Conservation (phyloP, 2,797 vertebrate genomes). For the Sebastes steindachneri region DNA sequence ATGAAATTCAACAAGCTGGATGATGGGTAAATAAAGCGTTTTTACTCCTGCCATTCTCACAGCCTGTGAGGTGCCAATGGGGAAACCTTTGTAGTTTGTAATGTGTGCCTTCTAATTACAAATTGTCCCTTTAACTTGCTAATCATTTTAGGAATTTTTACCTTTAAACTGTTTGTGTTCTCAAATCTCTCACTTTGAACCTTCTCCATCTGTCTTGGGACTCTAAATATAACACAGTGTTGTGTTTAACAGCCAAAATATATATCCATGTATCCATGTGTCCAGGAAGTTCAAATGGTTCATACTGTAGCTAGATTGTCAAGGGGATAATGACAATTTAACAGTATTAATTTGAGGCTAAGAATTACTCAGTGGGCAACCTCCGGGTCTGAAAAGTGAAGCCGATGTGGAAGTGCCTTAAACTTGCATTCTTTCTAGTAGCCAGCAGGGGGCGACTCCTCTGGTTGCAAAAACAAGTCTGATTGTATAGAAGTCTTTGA, state of each 20-base stretch:
- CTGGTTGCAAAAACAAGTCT: too few relatives aligned
- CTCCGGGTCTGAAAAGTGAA: too few relatives aligned
- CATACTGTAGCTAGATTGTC: background rate
- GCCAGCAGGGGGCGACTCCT: too few relatives aligned
- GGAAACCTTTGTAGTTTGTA: background rate
- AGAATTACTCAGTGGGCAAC: background rate
- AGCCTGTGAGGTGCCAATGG: background rate
- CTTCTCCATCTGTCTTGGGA: background rate
- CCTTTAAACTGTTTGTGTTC: background rate
- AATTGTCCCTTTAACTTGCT: background rate
- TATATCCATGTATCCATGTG: background rate
- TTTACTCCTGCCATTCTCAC: background rate
- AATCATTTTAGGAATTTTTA: background rate
- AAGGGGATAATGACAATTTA: background rate
- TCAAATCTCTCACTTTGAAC: background rate
- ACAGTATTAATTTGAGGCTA: background rate
- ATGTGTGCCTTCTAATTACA: background rate
- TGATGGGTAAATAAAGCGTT: background rate
- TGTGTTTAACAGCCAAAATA: background rate
- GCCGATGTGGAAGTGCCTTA: too few relatives aligned
- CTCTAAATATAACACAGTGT: background rate
- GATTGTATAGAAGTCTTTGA: too few relatives aligned
- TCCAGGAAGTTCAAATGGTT: background rate
- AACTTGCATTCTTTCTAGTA: too few relatives aligned
- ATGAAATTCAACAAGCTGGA: constrained; percentile 5